Percentiles rank a stretch among this genome's conserved stretches.
Evolutionary conservation across 2,113 vertebrate species (phyloP).

Genomic region (Vulpes lagopus): DNA sequence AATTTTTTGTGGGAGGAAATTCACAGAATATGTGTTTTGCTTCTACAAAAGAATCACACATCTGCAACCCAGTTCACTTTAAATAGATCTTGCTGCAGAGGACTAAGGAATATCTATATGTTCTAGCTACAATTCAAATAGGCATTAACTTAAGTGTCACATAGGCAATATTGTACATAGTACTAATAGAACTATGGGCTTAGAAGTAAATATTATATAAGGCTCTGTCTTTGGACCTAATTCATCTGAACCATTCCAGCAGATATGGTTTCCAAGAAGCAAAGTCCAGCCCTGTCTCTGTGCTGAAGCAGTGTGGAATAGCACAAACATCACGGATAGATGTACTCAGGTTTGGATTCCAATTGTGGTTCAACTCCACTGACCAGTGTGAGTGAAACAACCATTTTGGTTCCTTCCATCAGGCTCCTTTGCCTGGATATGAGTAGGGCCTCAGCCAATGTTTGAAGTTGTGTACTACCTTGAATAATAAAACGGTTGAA

Average conservation of each 20-base stretch:
- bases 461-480: neutral
- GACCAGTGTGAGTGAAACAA: neutral
- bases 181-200: neutral
- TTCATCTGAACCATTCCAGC: neutral
- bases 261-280: neutral
- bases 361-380: neutral
- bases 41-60: constrained; percentile 55
- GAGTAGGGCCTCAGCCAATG: neutral
- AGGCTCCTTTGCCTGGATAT: neutral
- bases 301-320: accelerated
- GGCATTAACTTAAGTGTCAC: neutral
- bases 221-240: neutral
- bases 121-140: neutral
- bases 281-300: neutral
- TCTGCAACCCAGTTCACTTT: constrained; percentile 41
- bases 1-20: constrained; percentile 56
- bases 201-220: neutral
- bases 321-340: neutral
- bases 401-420: neutral
- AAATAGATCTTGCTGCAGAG: constrained; percentile 24
- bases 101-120: too few species aligned
- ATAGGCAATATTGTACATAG: neutral
- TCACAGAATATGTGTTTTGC: constrained; percentile 26
- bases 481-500: neutral
- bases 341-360: neutral